These are phyloP conservation scores for Anas georgica DNA, from an alignment of 2,797 vertebrate genomes.

Conservation along the genomic window DNA sequence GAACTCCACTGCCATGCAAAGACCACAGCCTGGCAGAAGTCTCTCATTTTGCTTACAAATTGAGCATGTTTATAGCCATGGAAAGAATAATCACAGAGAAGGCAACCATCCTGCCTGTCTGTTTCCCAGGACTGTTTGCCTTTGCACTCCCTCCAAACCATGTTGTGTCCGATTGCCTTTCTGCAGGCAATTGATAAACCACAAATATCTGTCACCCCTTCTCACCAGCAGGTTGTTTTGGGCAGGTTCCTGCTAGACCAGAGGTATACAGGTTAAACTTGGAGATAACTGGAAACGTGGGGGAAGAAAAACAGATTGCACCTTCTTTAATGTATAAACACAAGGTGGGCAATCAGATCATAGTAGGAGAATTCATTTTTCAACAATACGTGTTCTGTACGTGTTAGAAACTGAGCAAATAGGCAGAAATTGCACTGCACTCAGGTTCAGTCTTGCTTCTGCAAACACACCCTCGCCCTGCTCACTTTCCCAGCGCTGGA, in stretches of 20 bases:
- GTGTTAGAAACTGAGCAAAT: accelerated
- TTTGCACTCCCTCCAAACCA: neutral
- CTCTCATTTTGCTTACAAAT: neutral
- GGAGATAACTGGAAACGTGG: neutral
- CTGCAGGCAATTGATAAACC: neutral
- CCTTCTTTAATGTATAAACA: neutral
- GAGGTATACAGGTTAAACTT: neutral
- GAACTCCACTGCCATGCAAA: neutral
- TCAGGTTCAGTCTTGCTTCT: neutral
- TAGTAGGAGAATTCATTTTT: neutral
- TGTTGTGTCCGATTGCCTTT: neutral
- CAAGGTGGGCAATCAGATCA: neutral
- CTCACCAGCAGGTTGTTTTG: neutral
- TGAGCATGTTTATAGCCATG: accelerated
- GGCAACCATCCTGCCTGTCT: neutral
- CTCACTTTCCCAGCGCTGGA: accelerated
- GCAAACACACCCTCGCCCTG: accelerated
- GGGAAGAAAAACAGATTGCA: neutral
- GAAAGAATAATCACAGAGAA: neutral
- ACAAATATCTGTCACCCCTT: neutral
- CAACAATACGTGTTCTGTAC: accelerated
- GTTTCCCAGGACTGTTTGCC: neutral
- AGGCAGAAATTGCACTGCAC: neutral
- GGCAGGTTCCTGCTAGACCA: neutral
- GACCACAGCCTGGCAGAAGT: neutral